Evolutionary conservation across 2,797 vertebrate species (phyloP), one percentile per base, ranked within the genome.

Genomic region (Onychomys torridus): DNA sequence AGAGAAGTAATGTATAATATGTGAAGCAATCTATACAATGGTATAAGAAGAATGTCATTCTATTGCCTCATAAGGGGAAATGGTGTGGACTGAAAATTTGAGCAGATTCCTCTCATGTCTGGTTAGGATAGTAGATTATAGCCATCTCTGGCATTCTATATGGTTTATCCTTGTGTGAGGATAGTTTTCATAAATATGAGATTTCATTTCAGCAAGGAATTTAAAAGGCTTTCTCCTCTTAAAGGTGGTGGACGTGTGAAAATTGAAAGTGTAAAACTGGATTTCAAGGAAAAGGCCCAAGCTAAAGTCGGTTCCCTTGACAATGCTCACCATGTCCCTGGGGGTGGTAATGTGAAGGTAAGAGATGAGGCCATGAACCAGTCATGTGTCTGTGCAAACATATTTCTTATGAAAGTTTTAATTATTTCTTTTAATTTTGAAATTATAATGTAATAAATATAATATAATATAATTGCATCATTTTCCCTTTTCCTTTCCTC

Each of bases 221-320:
- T 95, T 91, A 93, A 90, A 96, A 95, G 84, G 94, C 93, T 96
- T 91, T 96, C 97, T 94, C 63, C 49, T 97, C 96, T 59, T 94
- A 4, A 91, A 99, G 99, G 99, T 95, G 99, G 99, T 25, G 99
- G 99, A 82, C 98, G 99, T 97, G 99, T 99, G 98, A 99, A 99
- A 98, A 99, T 99, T 91, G 99, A 99, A 97, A 99, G 99, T 17
- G 99, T 99, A 98, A 99, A 99, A 98, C 98, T 99, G 98, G 99
- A 99, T 98, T 99, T 99, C 98, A 99, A 99, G 99, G 99, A 99
- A 98, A 99, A 99, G 98, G 99, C 99, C 98, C 99, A 99, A 95
- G 99, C 99, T 98, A 99, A 99, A 99, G 99, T 99, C 88, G 99
- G 99, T 96, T 99, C 99, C 49, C 98, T 99, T 97, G 99, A 99